Conservation (phyloP, 2,113 vertebrate genomes). For the Antennarius striatus region DNA sequence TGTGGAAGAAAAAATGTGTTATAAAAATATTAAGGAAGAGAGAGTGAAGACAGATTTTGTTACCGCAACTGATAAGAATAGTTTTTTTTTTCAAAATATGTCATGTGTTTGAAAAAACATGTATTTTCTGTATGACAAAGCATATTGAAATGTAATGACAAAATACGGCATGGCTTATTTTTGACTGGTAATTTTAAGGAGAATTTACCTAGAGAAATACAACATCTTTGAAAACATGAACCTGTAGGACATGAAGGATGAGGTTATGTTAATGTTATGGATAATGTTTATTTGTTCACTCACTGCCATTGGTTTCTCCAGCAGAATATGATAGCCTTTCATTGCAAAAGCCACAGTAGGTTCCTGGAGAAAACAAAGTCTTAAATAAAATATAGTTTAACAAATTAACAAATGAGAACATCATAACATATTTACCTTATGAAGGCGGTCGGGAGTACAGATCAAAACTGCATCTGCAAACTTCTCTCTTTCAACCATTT, state of each 20-base stretch:
- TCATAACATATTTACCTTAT: slow-evolving; percentile 75
- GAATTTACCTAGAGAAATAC: too few species aligned
- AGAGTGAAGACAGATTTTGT: background rate
- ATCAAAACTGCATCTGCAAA: slow-evolving; percentile 86
- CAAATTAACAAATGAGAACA: background rate
- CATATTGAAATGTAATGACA: background rate
- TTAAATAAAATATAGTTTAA: background rate
- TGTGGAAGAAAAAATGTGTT: background rate
- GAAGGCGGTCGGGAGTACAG: slow-evolving; percentile 83
- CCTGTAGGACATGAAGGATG: background rate
- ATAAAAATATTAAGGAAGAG: background rate
- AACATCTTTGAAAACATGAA: background rate
- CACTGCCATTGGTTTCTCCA: slow-evolving; percentile 89
- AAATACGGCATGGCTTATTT: too few species aligned
- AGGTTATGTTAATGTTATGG: background rate
- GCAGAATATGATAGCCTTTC: slow-evolving; percentile 82
- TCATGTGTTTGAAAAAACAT: background rate
- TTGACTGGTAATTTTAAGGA: too few species aligned
- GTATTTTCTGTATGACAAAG: background rate
- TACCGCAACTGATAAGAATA: too few species aligned
- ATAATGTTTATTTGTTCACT: slow-evolving; percentile 49
- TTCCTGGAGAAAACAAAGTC: slow-evolving; percentile 68
- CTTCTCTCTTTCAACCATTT: slow-evolving; percentile 74
- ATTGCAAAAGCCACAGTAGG: slow-evolving; percentile 83
- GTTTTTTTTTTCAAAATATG: background rate